Evolutionary conservation across 1,140 invertebrate species (phyloP).

Genomic region (Apis laboriosa): DNA sequence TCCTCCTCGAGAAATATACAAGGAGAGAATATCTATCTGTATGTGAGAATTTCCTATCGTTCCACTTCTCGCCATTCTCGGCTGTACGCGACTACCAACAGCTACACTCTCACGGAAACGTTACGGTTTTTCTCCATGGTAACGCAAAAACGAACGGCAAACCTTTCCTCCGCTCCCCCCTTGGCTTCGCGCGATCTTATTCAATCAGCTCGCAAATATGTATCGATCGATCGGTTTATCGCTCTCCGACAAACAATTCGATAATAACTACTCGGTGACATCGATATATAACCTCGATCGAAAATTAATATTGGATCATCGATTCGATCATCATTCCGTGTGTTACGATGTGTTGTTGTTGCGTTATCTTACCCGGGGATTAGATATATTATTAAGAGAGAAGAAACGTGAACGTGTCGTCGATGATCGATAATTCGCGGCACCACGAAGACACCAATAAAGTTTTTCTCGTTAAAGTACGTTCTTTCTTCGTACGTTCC

Average conservation of each 20-base stretch:
- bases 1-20: background rate
- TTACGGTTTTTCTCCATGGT: slow-evolving; percentile 31
- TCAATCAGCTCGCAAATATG: slow-evolving; percentile 1
- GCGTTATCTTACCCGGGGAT: background rate
- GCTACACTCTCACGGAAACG: slow-evolving; percentile 29
- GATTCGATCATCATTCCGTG: background rate
- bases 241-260: slow-evolving; percentile 10
- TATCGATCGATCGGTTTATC: slow-evolving; percentile 35
- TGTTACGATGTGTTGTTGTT: background rate
- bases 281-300: slow-evolving; percentile 1
- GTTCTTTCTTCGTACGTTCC: background rate
- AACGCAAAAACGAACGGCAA: background rate
- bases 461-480: background rate
- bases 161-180: background rate
- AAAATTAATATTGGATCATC: background rate
- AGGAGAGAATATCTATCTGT: slow-evolving; percentile 15
- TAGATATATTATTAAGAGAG: slow-evolving; percentile 25
- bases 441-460: background rate
- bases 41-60: slow-evolving; percentile 71
- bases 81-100: background rate
- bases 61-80: slow-evolving; percentile 62
- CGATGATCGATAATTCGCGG: slow-evolving; percentile 15
- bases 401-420: background rate
- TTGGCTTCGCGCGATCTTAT: background rate
- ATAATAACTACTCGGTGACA: background rate